phyloP scores from a whole-genome alignment of 2,113 vertebrate genomes.

The Saguinus imperator region DNA sequence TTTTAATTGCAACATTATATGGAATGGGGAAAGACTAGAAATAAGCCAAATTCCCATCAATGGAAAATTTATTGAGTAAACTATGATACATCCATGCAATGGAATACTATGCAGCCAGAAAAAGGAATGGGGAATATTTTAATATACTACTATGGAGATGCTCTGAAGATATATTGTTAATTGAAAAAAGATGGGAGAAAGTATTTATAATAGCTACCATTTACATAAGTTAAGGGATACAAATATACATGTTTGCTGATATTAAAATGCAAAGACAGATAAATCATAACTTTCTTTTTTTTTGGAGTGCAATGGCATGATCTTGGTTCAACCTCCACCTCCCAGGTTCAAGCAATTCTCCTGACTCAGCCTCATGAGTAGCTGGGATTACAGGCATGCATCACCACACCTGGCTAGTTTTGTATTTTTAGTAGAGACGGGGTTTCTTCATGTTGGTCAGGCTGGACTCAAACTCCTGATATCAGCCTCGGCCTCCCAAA shows the following conservation, averaged over 20 bases:
- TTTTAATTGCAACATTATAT: not conserved
- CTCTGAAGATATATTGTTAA: not conserved
- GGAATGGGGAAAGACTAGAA: not conserved
- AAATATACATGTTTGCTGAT: constrained; percentile 21
- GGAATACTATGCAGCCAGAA: not conserved
- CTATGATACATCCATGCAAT: not conserved
- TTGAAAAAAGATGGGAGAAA: not conserved
- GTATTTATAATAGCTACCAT: not conserved
- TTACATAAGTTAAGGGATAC: not conserved
- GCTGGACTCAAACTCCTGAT: too few relatives aligned
- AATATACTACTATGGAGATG: not conserved
- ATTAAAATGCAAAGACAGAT: not conserved
- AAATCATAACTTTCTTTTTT: not conserved
- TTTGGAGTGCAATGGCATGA: too few relatives aligned
- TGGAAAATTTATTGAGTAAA: not conserved
- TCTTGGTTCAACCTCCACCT: too few relatives aligned
- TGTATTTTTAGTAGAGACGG: too few relatives aligned
- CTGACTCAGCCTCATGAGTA: too few relatives aligned
- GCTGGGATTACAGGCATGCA: too few relatives aligned
- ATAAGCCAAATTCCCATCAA: not conserved
- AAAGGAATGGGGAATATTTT: not conserved
- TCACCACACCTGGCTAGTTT: too few relatives aligned
- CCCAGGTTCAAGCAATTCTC: too few relatives aligned
- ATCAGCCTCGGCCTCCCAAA: too few relatives aligned
- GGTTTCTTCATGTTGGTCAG: too few relatives aligned